These are phyloP conservation scores for Turnix velox DNA, from an alignment of 2,113 vertebrate genomes.

Conservation along the genomic window DNA sequence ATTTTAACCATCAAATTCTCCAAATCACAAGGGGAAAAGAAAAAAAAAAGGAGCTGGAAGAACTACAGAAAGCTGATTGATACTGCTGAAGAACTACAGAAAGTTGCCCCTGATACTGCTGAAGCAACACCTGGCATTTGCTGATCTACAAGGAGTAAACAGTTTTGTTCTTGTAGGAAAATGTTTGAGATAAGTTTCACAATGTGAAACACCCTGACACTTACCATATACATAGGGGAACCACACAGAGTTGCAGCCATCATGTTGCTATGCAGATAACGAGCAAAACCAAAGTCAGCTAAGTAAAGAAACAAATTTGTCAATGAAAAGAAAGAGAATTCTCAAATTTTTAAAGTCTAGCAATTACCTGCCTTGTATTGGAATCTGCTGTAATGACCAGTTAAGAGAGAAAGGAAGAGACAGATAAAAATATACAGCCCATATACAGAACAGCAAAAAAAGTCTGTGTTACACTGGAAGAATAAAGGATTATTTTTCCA, in stretches of 20 bases:
- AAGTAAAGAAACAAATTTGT: conserved; percentile 37
- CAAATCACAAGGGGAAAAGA: neutral
- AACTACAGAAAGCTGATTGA: neutral
- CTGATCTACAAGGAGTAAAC: neutral
- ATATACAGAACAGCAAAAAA: neutral
- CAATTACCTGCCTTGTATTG: neutral
- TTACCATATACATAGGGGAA: conserved; percentile 99
- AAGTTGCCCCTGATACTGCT: neutral
- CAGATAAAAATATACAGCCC: neutral
- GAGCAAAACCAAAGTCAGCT: conserved; percentile 98
- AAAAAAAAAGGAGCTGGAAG: neutral
- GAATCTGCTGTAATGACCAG: neutral
- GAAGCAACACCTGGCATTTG: neutral
- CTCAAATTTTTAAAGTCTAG: neutral
- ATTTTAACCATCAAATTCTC: neutral
- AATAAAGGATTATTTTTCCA: neutral
- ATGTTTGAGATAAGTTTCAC: neutral
- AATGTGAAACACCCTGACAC: conserved; percentile 26
- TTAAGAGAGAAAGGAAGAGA: neutral
- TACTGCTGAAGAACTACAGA: neutral
- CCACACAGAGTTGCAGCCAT: conserved; percentile 97
- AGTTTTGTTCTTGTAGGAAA: neutral
- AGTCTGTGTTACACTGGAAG: neutral
- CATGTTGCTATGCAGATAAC: conserved; percentile 98
- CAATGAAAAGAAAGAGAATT: neutral